Evolutionary conservation across 2,113 vertebrate genomes (phyloP).

Genomic region (Myotis davidii): DNA sequence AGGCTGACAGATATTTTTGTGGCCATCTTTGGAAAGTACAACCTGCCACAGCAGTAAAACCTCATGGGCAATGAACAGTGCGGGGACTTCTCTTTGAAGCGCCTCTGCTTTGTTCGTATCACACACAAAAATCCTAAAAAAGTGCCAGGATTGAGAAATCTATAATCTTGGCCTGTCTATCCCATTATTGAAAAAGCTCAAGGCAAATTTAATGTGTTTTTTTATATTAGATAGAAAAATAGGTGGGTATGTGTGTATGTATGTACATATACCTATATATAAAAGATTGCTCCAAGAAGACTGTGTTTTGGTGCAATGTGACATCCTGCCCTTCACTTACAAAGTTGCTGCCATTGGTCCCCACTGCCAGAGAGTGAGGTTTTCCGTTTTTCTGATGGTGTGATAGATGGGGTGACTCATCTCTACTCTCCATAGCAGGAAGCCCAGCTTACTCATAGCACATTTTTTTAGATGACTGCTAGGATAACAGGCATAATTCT

Average conservation of each 20-base stretch:
- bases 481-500: background rate
- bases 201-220: background rate
- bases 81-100: background rate
- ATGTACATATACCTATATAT: background rate
- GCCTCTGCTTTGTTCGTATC: background rate
- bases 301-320: background rate
- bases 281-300: background rate
- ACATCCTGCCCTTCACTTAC: slow-evolving; percentile 1
- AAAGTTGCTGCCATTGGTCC: background rate
- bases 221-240: background rate
- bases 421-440: background rate
- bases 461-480: slow-evolving; percentile 59
- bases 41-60: background rate
- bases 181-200: background rate
- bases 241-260: background rate
- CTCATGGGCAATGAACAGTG: background rate
- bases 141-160: background rate
- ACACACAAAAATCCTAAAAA: slow-evolving; percentile 2
- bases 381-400: slow-evolving; percentile 2
- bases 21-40: background rate
- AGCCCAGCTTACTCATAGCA: slow-evolving; percentile 55
- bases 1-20: background rate
- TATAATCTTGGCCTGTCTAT: background rate
- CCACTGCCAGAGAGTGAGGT: background rate
- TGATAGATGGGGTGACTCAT: slow-evolving; percentile 51